A percentile compares a stretch with the other conserved stretches of the same genome.
Conservation (phyloP, 2,888 invertebrate genomes). For the Tricholauxania praeusta region DNA sequence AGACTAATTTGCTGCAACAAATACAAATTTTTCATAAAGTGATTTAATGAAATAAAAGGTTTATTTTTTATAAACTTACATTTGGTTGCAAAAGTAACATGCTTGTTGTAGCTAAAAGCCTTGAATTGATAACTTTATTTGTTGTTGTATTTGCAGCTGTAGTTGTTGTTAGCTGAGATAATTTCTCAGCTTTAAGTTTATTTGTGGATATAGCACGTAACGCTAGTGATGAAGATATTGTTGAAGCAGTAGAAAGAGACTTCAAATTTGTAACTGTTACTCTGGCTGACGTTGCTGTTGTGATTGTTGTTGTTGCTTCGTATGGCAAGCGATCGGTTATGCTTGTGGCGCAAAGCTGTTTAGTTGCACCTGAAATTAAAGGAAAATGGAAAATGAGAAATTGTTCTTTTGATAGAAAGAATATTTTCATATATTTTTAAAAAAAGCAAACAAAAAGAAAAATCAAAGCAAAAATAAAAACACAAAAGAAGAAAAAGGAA, state of each 20-base stretch:
- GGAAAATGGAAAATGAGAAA: too few species aligned
- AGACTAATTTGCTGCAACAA: too few species aligned
- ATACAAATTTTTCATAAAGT: too few species aligned
- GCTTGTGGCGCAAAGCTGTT: not conserved
- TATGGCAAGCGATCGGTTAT: not conserved
- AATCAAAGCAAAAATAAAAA: too few species aligned
- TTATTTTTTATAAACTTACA: slow-evolving; percentile 70
- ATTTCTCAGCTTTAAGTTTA: slow-evolving; percentile 39
- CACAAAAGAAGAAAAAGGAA: too few species aligned
- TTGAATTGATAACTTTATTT: slow-evolving; percentile 50
- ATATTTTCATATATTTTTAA: too few species aligned
- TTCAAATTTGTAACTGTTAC: slow-evolving; percentile 39
- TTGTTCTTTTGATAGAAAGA: too few species aligned
- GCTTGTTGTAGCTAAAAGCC: slow-evolving; percentile 73
- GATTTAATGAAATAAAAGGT: too few species aligned
- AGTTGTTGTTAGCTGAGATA: slow-evolving; percentile 41
- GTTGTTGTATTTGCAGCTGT: slow-evolving; percentile 43
- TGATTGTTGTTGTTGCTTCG: too few species aligned
- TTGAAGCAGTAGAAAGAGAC: slow-evolving; percentile 16
- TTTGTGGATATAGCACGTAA: slow-evolving; percentile 40
- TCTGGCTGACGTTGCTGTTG: slow-evolving; percentile 30
- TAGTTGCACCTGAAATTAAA: not conserved
- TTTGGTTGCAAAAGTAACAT: slow-evolving; percentile 95
- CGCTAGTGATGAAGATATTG: slow-evolving; percentile 38
- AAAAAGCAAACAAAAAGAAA: too few species aligned